Percentiles rank a stretch among this genome's conserved stretches.
These are phyloP conservation scores for Electrophaes corylata DNA, from an alignment of 2,888 invertebrate species.

Conservation along the genomic window DNA sequence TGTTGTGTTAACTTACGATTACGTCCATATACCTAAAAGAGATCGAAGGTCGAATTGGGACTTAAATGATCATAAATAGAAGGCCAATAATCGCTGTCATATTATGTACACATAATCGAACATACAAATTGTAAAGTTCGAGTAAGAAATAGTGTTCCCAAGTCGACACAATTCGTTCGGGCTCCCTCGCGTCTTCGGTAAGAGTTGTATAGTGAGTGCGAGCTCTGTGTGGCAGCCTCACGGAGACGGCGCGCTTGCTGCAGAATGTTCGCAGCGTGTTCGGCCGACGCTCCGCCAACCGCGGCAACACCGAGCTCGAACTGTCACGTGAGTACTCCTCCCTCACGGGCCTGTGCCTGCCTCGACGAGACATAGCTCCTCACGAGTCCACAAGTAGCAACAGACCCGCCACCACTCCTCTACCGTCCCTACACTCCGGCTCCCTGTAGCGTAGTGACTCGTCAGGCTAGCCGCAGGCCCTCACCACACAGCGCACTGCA, in stretches of 20 bases:
- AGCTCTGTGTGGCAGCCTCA: constrained; percentile 89
- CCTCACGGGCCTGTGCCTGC: not conserved
- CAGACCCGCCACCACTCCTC: not conserved
- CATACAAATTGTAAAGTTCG: not conserved
- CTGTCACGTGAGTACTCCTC: constrained; percentile 94
- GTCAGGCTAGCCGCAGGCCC: constrained; percentile 5
- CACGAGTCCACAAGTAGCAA: not conserved
- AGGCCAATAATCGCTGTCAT: not conserved
- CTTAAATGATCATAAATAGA: too few relatives aligned
- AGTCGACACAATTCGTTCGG: constrained; percentile 11
- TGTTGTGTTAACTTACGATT: constrained; percentile 19
- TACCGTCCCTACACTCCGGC: not conserved
- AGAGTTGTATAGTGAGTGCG: constrained; percentile 67
- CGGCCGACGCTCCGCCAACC: constrained; percentile 89
- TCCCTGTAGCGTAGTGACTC: not conserved
- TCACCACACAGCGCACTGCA: constrained; percentile 47
- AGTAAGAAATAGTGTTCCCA: constrained; percentile 18
- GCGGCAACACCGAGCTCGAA: constrained; percentile 94
- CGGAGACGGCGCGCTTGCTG: constrained; percentile 98
- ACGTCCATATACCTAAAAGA: constrained; percentile 10
- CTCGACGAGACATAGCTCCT: not conserved
- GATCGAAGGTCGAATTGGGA: constrained; percentile 16
- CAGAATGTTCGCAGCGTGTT: constrained; percentile 97
- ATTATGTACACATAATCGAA: too few relatives aligned
- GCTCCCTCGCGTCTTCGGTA: constrained; percentile 35